These are phyloP conservation scores for Glaucomys volans DNA, from an alignment of 2,113 vertebrate species.

Conservation along the genomic window DNA sequence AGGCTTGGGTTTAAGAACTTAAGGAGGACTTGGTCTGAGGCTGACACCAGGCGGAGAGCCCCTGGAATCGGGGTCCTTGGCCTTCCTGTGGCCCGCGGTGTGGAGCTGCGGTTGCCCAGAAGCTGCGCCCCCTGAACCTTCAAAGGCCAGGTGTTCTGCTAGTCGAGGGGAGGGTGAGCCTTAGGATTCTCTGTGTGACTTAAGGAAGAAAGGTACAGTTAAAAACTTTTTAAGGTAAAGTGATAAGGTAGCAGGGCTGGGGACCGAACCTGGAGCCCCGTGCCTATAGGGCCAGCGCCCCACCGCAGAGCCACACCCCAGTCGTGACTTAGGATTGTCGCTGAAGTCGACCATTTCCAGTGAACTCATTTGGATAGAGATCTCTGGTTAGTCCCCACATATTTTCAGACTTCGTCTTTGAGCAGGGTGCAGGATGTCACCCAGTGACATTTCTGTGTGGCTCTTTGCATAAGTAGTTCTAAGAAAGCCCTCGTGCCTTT, in stretches of 20 bases:
- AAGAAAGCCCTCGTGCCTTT: not conserved
- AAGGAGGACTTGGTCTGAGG: not conserved
- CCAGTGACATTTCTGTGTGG: rapidly evolving
- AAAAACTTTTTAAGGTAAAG: not conserved
- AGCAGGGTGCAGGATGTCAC: not conserved
- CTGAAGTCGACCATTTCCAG: not conserved
- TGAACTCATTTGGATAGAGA: not conserved
- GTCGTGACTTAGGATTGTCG: not conserved
- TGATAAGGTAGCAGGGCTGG: not conserved
- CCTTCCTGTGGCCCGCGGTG: not conserved
- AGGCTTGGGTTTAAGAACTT: not conserved
- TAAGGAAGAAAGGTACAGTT: not conserved
- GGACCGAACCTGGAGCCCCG: not conserved
- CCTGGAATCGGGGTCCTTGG: rapidly evolving
- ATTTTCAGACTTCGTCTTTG: not conserved
- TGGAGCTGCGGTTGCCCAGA: not conserved
- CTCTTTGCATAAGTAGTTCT: not conserved
- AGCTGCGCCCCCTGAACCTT: too few relatives aligned
- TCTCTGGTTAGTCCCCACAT: not conserved
- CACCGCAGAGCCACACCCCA: not conserved
- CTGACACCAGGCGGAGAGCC: not conserved
- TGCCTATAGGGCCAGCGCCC: not conserved
- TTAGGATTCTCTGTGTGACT: not conserved
- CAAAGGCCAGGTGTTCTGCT: not conserved
- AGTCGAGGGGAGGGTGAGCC: not conserved